Base-by-base conservation (phyloP, 2,797 vertebrate genomes). In the Sebastes steindachneri region DNA sequence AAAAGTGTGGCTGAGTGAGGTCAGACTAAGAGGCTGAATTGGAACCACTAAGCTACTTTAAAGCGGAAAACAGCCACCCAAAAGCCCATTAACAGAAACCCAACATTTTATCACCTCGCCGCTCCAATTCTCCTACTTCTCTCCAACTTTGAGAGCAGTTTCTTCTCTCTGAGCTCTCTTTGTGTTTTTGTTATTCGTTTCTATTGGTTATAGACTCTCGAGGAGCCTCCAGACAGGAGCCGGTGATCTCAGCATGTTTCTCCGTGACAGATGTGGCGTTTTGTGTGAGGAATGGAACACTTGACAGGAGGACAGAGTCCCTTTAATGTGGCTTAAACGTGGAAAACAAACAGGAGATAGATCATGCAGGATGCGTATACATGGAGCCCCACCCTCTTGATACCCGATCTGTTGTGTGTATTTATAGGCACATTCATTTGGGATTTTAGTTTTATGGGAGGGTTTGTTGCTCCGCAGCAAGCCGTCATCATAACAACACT, bases 341-440 rank as follows among this genome's bases (percentile, higher is more conserved):
- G 64, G 77, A 90, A 89, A 90, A 85, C 75, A 86, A 91, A 85
- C 80, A 84, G 72, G 68, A 25, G 9, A 15, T 55, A 63, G 63
- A 87, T 85, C 62, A 77, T 86, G 77, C 76, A n/a, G 59, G 57
- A 72, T 79, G 73, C 77, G 4, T 37, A 77, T 78, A 80, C 8
- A 5, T 64, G 23, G 26, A 33, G 28, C 79, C 69, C 70, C 82
- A 33, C 68, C 81, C 75, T 82, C 62, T 58, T 3, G 37, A 71
- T 73, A 85, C 55, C 70, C 55, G 76, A 89, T 91, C 83, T 74
- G 76, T 26, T 23, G 58, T 74, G 37, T 28, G 62, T 89, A 88
- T 95, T 89, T 86, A 88, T 79, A 84, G 80, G 67, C 21, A 26
- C 70, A 81, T 88, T 78, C 17, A 81, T 75, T 80, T 69, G 65